These are phyloP conservation scores for Mirza zaza DNA, from an alignment of 2,113 vertebrate genomes.

Conservation along the genomic window DNA sequence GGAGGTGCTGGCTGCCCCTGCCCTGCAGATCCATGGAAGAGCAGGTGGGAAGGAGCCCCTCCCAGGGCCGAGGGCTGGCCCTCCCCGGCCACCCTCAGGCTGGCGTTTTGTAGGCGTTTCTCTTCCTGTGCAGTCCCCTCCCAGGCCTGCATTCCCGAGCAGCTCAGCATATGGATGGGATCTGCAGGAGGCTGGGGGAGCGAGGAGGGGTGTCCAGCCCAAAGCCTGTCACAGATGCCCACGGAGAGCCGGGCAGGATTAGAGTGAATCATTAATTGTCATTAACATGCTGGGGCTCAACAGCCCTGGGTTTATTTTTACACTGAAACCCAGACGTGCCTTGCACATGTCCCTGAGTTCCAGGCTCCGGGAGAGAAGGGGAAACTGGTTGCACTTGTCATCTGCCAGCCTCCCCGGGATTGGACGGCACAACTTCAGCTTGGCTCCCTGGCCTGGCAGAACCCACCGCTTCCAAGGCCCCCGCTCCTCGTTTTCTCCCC, in stretches of 20 bases:
- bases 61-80: background rate
- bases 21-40: background rate
- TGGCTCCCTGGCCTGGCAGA: background rate
- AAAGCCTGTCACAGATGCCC: conserved; percentile 74
- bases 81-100: background rate
- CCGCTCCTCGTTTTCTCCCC: background rate
- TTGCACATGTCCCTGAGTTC: conserved; percentile 62
- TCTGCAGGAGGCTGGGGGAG: background rate
- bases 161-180: conserved; percentile 66
- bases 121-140: conserved; percentile 25
- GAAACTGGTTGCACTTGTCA: background rate
- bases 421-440: background rate
- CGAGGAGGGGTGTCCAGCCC: conserved; percentile 71
- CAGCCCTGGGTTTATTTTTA: conserved; percentile 79
- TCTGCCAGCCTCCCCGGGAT: background rate
- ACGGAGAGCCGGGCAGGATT: conserved; percentile 77
- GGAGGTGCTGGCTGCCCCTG: background rate
- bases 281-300: conserved; percentile 77
- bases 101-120: background rate
- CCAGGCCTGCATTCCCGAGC: conserved; percentile 49
- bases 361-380: conserved; percentile 16
- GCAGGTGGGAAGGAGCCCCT: background rate
- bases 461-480: background rate
- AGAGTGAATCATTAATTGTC: conserved; percentile 70
- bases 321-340: conserved; percentile 53